A percentile compares a stretch with the other conserved stretches of the same genome.
These are phyloP conservation scores for Mactromeris polynyma DNA, from an alignment of 2,888 invertebrate genomes.

Conservation along the genomic window DNA sequence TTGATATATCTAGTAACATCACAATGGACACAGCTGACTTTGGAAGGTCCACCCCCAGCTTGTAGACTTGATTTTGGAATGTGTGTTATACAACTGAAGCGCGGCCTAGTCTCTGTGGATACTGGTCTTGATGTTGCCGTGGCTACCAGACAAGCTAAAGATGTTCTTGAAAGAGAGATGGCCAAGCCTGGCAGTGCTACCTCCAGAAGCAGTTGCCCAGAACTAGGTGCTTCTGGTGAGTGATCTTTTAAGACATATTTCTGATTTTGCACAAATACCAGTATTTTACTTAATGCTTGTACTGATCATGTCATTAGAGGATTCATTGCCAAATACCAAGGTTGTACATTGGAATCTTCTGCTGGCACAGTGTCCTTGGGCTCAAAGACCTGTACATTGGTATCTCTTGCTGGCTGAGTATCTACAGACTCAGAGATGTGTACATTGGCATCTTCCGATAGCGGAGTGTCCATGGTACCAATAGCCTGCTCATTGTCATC, in stretches of 20 bases:
- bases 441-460: no score
- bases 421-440: no score
- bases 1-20: conserved; percentile 71
- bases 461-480: no score
- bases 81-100: conserved; percentile 80
- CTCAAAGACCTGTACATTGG: no score
- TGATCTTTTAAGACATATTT: neutral
- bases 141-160: conserved; percentile 77
- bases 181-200: conserved; percentile 81
- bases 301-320: no score
- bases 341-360: no score
- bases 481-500: no score
- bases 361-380: no score
- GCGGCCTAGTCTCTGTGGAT: conserved; percentile 54
- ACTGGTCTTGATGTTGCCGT: conserved; percentile 59
- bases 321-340: no score
- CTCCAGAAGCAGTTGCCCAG: conserved; percentile 77
- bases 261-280: no score
- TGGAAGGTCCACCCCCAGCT: conserved; percentile 85
- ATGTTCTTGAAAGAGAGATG: conserved; percentile 82
- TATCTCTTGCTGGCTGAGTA: no score
- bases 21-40: conserved; percentile 82
- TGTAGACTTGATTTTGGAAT: conserved; percentile 86
- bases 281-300: no score
- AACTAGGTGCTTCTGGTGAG: conserved; percentile 66